These are phyloP conservation scores for Chloropsis cyanopogon DNA, from an alignment of 2,113 vertebrate genomes.

Conservation along the genomic window DNA sequence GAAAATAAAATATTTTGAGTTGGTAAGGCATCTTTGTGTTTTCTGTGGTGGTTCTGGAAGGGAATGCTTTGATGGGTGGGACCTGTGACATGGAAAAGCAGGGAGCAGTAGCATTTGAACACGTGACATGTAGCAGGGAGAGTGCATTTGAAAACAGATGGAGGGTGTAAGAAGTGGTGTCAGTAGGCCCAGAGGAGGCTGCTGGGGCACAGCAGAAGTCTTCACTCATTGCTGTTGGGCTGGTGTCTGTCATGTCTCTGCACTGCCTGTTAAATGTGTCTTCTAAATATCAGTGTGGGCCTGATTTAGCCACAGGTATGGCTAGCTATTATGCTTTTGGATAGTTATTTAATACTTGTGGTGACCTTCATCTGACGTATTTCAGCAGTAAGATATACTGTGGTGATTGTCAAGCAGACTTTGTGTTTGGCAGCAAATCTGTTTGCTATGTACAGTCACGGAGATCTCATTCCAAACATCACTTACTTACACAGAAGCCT, in stretches of 20 bases:
- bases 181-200: neutral
- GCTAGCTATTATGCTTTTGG: neutral
- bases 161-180: neutral
- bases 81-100: neutral
- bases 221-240: neutral
- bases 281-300: neutral
- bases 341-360: neutral
- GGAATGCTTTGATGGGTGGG: neutral
- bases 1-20: neutral
- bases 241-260: neutral
- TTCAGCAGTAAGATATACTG: neutral
- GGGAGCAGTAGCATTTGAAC: too few relatives aligned
- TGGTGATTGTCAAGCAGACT: neutral
- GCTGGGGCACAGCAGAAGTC: neutral
- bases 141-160: neutral
- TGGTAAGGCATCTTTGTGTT: neutral
- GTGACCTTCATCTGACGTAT: neutral
- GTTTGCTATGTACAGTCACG: neutral
- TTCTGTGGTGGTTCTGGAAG: neutral
- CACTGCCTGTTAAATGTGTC: neutral
- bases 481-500: neutral
- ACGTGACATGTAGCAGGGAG: too few relatives aligned
- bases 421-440: neutral
- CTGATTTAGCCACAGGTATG: neutral
- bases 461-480: neutral